Conservation (phyloP, 2,888 invertebrate species). For the Dioctria rufipes region DNA sequence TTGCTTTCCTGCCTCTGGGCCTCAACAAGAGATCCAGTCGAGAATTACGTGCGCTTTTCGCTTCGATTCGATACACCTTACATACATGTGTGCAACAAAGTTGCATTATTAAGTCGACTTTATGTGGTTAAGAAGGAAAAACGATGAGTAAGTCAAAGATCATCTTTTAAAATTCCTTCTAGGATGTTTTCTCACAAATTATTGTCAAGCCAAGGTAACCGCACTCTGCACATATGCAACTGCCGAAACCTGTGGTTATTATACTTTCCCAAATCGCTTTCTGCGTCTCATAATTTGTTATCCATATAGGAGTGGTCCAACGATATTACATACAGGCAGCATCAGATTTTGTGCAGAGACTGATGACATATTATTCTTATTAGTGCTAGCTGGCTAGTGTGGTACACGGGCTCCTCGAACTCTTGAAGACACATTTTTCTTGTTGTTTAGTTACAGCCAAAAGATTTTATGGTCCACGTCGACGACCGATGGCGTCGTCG, state of each 20-base stretch:
- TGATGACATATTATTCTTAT: too few relatives aligned
- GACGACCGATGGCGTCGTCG: background rate
- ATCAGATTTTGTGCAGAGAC: too few relatives aligned
- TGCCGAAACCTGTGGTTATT: conserved; percentile 16
- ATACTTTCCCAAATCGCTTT: conserved; percentile 12
- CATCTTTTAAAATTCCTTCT: conserved; percentile 7
- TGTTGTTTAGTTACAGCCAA: background rate
- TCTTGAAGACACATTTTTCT: background rate
- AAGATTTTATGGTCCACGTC: conserved; percentile 33
- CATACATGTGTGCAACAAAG: background rate
- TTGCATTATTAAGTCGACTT: conserved; percentile 18
- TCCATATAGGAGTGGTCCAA: conserved; percentile 18
- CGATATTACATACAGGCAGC: background rate
- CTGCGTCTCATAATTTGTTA: background rate
- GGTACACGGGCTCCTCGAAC: too few relatives aligned
- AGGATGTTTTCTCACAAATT: conserved; percentile 41
- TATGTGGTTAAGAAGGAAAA: conserved; percentile 27
- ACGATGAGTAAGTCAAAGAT: conserved; percentile 32
- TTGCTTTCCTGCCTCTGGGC: background rate
- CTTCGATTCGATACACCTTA: background rate
- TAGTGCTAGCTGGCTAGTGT: too few relatives aligned
- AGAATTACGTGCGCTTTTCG: background rate
- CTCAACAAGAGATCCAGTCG: too few relatives aligned
- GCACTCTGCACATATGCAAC: background rate
- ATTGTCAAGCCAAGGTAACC: conserved; percentile 36